phyloP scores from a whole-genome alignment of 23 tunicate species.

The Pegea sp. region DNA sequence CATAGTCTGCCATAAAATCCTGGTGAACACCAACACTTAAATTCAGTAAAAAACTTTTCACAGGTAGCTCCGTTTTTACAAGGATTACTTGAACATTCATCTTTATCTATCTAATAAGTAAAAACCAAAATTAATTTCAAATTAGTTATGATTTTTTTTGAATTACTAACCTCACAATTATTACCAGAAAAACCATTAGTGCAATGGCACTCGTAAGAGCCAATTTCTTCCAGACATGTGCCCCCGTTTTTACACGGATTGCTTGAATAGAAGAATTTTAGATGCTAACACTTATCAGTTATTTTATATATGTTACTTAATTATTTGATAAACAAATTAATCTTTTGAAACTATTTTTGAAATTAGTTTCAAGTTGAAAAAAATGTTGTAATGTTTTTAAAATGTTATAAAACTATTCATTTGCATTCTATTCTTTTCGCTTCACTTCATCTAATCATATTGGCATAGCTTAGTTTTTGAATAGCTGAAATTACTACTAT shows the following conservation, averaged over 20 bases:
- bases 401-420: no score
- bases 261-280: not conserved
- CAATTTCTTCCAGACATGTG: slow-evolving; percentile 1
- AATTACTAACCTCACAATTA: slow-evolving; percentile 3
- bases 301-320: no score
- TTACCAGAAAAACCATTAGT: slow-evolving; percentile 6
- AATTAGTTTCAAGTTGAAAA: no score
- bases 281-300: no score
- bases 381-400: no score
- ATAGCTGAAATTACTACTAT: no score
- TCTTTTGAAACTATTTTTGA: no score
- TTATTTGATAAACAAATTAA: no score
- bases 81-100: not conserved
- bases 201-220: slow-evolving; percentile 4
- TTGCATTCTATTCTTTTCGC: no score
- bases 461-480: no score
- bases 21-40: slow-evolving; percentile 1
- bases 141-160: not conserved
- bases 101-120: not conserved
- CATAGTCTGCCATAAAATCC: not conserved
- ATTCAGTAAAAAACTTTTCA: not conserved
- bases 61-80: not conserved
- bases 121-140: not conserved
- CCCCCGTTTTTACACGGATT: slow-evolving; percentile 9
- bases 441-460: no score